Conservation (phyloP, 1,140 invertebrate genomes). For the Pseudachorutes palmiensis region DNA sequence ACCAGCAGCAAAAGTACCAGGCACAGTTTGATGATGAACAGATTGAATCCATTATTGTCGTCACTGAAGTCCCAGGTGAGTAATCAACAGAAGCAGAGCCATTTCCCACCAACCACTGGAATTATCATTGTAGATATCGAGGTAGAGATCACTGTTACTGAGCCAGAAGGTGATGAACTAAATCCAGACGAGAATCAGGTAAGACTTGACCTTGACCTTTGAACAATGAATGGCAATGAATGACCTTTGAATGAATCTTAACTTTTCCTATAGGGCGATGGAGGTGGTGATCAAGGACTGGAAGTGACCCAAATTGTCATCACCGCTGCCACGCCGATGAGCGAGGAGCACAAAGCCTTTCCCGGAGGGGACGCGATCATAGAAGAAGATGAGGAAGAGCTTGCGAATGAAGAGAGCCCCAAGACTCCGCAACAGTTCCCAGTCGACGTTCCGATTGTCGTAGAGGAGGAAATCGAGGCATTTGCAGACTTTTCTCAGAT, state of each 20-base stretch:
- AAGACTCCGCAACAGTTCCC: conserved; percentile 23
- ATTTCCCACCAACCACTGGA: not conserved
- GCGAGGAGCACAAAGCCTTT: conserved; percentile 62
- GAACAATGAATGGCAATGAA: too few relatives aligned
- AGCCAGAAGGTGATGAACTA: too few relatives aligned
- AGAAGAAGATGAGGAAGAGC: conserved; percentile 28
- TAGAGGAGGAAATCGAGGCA: conserved; percentile 9
- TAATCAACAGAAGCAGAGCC: not conserved
- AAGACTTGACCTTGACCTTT: too few relatives aligned
- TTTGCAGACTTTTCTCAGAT: conserved; percentile 24
- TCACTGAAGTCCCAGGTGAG: conserved; percentile 33
- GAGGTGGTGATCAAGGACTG: too few relatives aligned
- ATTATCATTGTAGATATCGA: conserved; percentile 16
- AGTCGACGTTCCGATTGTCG: conserved; percentile 33
- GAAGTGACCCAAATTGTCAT: conserved; percentile 52
- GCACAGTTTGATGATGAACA: conserved; percentile 52
- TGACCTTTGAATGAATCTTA: too few relatives aligned
- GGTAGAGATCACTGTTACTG: conserved; percentile 31
- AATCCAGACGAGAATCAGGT: too few relatives aligned
- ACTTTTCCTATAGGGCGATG: conserved; percentile 40
- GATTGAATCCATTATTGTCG: conserved; percentile 29
- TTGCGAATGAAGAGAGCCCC: conserved; percentile 38
- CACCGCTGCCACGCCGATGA: conserved; percentile 77
- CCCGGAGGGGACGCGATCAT: conserved; percentile 43
- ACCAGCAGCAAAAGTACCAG: conserved; percentile 64